Base-by-base conservation (phyloP, 2,113 vertebrate genomes). In the Caloenas nicobarica region DNA sequence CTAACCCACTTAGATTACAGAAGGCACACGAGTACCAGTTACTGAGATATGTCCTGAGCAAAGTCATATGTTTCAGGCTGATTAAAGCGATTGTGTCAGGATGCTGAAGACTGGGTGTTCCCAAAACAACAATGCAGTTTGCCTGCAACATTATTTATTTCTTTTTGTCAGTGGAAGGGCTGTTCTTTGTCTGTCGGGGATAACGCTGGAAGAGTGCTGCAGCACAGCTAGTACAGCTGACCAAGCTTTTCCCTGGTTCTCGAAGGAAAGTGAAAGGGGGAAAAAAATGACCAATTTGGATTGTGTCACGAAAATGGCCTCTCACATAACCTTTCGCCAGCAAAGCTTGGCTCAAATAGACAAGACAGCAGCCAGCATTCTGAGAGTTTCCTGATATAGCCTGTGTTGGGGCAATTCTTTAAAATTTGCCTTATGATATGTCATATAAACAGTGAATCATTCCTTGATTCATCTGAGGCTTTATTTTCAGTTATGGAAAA, bases 181-280 rank as follows among this genome's bases (percentile, higher is more conserved):
- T 90, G 60, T 80, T 74, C 68, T 78, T 91, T 94, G 86, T 87
- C 64, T 84, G 25, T 44, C 1, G 6, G 62, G 85, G 96, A 36
- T 81, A 91, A 88, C 46, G 69, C 92, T 91, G 58, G 85, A 79
- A 80, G 53, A 92, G 74, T n/a, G 8, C 70, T 93, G 51, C 78
- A 88, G 87, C 91, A 89, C 34, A 81, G 60, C 68, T 68, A 84
- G 71, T 86, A 71, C 50, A 95, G 93, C 96, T 95, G 97, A 95
- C 70, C 62, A 97, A 88, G 88, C 83, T 86, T 95, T 96, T 83
- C 22, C 81, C 14, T 70, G 10, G 10, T 83, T 92, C 78, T 97
- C 26, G 25, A 81, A 95, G 78, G 89, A 95, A 97, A 97, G 72
- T 73, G 88, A 89, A 90, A 88, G 34, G 62, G 64, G 40, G 18